phyloP scores from a whole-genome alignment of 2,113 vertebrate genomes.

The Cyprinus carpio region DNA sequence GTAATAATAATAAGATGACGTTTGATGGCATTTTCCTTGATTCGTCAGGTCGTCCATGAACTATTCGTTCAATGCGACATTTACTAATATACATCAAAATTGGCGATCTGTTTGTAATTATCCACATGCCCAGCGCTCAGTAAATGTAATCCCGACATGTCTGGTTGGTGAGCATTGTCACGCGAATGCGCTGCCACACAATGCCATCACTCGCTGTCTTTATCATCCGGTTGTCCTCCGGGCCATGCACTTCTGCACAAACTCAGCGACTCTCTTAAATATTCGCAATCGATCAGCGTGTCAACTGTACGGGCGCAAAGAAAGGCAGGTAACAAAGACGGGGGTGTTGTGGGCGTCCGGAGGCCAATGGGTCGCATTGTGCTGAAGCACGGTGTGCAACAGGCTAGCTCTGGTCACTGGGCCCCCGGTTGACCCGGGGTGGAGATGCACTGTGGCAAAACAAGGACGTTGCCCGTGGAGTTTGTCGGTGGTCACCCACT shows the following conservation, averaged over 20 bases:
- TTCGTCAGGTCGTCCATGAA: constrained; percentile 68
- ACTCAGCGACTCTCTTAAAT: constrained; percentile 56
- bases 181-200: constrained; percentile 62
- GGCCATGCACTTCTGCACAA: constrained; percentile 52
- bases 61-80: constrained; percentile 78
- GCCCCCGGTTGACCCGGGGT: constrained; percentile 62
- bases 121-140: constrained; percentile 62
- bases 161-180: constrained; percentile 66
- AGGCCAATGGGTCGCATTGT: constrained; percentile 63
- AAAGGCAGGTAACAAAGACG: constrained; percentile 43
- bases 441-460: constrained; percentile 66
- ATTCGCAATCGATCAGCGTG: constrained; percentile 60
- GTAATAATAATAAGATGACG: constrained; percentile 49
- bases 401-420: constrained; percentile 67
- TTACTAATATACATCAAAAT: constrained; percentile 68
- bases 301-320: constrained; percentile 58
- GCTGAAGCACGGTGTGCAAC: constrained; percentile 67
- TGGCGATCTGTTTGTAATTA: constrained; percentile 82
- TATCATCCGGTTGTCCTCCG: constrained; percentile 56
- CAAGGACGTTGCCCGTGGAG: constrained; percentile 76
- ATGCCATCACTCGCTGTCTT: constrained; percentile 62
- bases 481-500: constrained; percentile 69
- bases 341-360: neutral
- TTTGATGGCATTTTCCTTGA: constrained; percentile 60
- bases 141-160: constrained; percentile 81